Evolutionary conservation across 2,113 vertebrate genomes (phyloP).

Genomic region (Megalops atlanticus): DNA sequence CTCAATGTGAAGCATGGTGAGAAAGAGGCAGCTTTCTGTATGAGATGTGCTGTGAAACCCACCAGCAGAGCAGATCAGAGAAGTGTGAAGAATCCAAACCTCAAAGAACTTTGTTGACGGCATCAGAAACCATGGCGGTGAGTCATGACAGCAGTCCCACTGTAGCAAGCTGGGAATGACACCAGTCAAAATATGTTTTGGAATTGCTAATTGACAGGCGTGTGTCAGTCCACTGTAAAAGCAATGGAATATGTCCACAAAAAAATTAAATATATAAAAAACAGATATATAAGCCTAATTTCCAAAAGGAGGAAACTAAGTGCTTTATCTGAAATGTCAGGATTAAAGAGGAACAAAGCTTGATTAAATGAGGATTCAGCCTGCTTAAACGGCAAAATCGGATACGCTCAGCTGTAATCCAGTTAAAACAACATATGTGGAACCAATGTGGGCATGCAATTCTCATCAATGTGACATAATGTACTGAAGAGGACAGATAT

Average conservation of each 20-base stretch:
- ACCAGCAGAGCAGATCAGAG: slow-evolving; percentile 43
- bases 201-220: background rate
- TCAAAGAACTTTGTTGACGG: slow-evolving; percentile 31
- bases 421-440: background rate
- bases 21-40: background rate
- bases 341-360: slow-evolving; percentile 12
- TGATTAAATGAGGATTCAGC: slow-evolving; percentile 16
- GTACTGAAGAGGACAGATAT: background rate
- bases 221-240: slow-evolving; percentile 23
- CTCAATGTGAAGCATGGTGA: background rate
- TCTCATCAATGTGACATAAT: slow-evolving; percentile 8
- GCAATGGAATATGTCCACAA: slow-evolving; percentile 28
- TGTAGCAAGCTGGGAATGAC: slow-evolving; percentile 48
- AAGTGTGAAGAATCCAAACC: slow-evolving; percentile 20
- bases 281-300: too few species aligned
- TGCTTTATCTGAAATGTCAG: slow-evolving; percentile 11
- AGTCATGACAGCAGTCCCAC: slow-evolving; percentile 32
- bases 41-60: slow-evolving; percentile 48
- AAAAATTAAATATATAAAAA: background rate
- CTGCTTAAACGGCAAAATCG: background rate
- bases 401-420: slow-evolving; percentile 27
- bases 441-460: background rate
- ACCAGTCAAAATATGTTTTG: slow-evolving; percentile 47
- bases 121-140: background rate
- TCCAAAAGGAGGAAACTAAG: slow-evolving; percentile 9